These are phyloP conservation scores for Eucera pruinosa DNA, from an alignment of 2,888 invertebrate species.

Conservation along the genomic window DNA sequence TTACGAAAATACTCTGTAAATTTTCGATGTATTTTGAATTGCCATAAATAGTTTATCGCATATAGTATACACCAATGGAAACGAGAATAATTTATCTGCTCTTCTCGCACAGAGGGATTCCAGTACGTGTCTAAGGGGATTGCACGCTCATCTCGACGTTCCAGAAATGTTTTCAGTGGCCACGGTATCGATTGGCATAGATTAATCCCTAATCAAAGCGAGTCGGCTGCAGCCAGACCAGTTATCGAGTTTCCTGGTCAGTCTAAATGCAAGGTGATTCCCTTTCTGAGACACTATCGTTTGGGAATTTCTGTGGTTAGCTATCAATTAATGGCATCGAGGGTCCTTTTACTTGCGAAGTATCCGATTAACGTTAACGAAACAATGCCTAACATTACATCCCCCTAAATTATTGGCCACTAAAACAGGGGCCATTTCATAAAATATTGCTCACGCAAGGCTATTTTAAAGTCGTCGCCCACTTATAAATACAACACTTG, in stretches of 20 bases:
- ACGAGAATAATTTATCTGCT: too few relatives aligned
- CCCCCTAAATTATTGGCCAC: too few relatives aligned
- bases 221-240: not conserved
- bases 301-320: too few relatives aligned
- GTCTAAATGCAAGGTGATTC: constrained; percentile 23
- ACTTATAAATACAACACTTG: too few relatives aligned
- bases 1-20: too few relatives aligned
- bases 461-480: too few relatives aligned
- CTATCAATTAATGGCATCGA: constrained; percentile 22
- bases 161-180: constrained; percentile 14
- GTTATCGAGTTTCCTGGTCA: constrained; percentile 38
- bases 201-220: constrained; percentile 54
- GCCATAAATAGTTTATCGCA: too few relatives aligned
- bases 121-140: not conserved
- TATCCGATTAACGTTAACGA: constrained; percentile 35
- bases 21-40: too few relatives aligned
- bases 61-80: not conserved
- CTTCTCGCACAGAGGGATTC: constrained; percentile 7
- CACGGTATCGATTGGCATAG: constrained; percentile 27
- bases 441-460: too few relatives aligned
- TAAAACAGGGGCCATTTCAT: too few relatives aligned
- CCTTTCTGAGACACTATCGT: constrained; percentile 33
- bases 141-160: not conserved
- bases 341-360: constrained; percentile 46
- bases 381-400: too few relatives aligned